Evolutionary conservation across 2,113 vertebrate species (phyloP).

Genomic region (Nestor notabilis): DNA sequence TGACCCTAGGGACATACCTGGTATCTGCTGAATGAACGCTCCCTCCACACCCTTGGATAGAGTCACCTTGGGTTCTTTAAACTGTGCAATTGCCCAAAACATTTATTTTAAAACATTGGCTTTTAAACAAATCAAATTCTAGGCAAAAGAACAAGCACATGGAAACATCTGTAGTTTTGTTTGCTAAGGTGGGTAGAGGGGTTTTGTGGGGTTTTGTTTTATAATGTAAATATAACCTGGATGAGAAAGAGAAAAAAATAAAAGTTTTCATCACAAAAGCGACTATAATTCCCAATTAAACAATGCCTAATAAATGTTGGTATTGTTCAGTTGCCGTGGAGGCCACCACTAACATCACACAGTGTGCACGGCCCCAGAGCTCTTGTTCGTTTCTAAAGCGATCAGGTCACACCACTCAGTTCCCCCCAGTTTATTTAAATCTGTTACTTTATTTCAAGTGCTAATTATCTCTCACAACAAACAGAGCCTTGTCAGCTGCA

Average conservation of each 20-base stretch:
- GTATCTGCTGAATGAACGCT: rapidly evolving
- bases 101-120: not conserved
- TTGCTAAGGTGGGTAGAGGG: not conserved
- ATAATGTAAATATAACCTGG: conserved; percentile 2
- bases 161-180: not conserved
- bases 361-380: conserved; percentile 14
- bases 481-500: conserved; percentile 77
- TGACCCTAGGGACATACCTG: not conserved
- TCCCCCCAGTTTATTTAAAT: conserved; percentile 74
- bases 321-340: not conserved
- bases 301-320: not conserved
- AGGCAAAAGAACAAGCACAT: not conserved
- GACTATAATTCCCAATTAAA: conserved; percentile 44
- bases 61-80: not conserved
- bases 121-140: not conserved
- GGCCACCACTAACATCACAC: conserved; percentile 14
- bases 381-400: conserved; percentile 60
- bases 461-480: conserved; percentile 82
- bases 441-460: conserved; percentile 80
- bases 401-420: conserved; percentile 57
- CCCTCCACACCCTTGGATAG: not conserved
- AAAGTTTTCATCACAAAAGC: conserved; percentile 43
- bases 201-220: not conserved
- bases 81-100: not conserved
- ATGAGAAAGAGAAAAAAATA: conserved; percentile 40